Conservation (phyloP, 2,797 vertebrate species). For the Cheirogaleus major region DNA sequence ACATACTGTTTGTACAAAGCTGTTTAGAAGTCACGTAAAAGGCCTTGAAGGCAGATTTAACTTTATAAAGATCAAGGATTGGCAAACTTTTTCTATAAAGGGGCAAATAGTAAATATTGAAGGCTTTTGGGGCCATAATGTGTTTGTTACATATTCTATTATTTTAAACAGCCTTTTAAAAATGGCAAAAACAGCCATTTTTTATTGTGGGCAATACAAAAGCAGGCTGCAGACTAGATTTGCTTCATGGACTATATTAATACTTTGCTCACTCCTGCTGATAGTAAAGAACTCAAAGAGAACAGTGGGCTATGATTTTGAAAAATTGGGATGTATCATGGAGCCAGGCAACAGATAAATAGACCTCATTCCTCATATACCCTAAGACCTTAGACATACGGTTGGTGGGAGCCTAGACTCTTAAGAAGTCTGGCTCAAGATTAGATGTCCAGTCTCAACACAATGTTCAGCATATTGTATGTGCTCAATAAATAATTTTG, state of each 20-base stretch:
- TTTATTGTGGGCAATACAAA: not conserved
- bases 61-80: not conserved
- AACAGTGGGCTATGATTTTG: not conserved
- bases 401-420: not conserved
- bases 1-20: not conserved
- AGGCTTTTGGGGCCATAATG: not conserved
- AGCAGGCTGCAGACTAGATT: not conserved
- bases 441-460: not conserved
- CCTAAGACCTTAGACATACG: not conserved
- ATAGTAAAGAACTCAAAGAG: not conserved
- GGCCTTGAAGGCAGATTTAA: not conserved
- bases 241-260: not conserved
- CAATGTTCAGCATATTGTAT: too few species aligned
- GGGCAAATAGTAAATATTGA: not conserved
- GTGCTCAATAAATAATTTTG: not conserved
- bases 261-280: not conserved
- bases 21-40: not conserved
- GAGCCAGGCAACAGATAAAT: not conserved
- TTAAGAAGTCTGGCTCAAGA: not conserved
- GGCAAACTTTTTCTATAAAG: not conserved
- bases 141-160: not conserved
- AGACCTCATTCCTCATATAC: not conserved
- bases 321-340: not conserved
- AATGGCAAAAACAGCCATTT: not conserved
- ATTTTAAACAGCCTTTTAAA: not conserved